A percentile compares a stretch with the other conserved stretches of the same genome.
Evolutionary conservation across 2,888 invertebrate genomes (phyloP).

Genomic region (Ormyrus pomaceus): DNA sequence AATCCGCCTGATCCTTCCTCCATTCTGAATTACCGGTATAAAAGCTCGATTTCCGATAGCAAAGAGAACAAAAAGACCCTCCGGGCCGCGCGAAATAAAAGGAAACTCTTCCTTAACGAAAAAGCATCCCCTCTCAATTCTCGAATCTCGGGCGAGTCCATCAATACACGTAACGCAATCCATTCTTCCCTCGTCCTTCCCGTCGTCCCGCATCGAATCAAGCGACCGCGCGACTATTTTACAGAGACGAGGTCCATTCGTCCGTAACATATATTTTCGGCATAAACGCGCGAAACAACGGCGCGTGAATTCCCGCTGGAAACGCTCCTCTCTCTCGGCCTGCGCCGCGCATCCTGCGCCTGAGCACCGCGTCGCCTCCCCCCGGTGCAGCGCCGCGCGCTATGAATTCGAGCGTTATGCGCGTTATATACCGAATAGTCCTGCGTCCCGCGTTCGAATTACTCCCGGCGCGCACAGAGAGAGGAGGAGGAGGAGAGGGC

Average conservation of each 20-base stretch:
- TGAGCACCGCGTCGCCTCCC: not conserved
- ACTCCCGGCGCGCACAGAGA: not conserved
- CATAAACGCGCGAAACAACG: not conserved
- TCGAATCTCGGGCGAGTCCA: not conserved
- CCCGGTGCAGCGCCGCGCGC: too few species aligned
- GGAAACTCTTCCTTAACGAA: conserved; percentile 27
- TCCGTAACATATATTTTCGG: not conserved
- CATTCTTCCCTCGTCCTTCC: not conserved
- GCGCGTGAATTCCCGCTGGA: too few species aligned
- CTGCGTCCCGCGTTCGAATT: conserved; percentile 13
- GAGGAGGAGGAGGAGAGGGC: too few species aligned
- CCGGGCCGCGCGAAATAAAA: not conserved
- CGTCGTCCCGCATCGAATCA: not conserved
- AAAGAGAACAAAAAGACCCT: not conserved
- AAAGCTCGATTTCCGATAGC: not conserved
- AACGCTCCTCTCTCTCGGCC: too few species aligned
- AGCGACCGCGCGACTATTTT: too few species aligned
- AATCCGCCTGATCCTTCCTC: too few species aligned
- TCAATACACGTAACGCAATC: conserved; percentile 11
- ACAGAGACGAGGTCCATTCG: not conserved
- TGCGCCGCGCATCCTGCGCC: not conserved
- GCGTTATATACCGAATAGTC: too few species aligned
- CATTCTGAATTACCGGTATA: not conserved
- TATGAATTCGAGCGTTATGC: too few species aligned
- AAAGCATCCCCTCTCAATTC: conserved; percentile 16